Conservation (phyloP, 2,797 vertebrate species). For the Neopelma chrysocephalum region DNA sequence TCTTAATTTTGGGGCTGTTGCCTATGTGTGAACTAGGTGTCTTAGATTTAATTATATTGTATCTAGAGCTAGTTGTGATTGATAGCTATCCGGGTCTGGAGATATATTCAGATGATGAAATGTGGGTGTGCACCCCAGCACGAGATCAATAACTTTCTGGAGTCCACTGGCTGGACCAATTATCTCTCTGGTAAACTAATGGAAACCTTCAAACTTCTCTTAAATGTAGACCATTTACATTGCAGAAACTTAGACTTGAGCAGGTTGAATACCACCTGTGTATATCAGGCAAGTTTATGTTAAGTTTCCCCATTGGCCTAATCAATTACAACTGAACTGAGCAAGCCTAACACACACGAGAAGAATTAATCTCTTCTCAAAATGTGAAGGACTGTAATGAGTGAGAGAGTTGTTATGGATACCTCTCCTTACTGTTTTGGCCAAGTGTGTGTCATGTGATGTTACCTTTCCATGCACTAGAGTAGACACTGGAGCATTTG, state of each 20-base stretch:
- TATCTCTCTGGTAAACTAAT: not conserved
- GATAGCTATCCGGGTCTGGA: not conserved
- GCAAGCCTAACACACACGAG: not conserved
- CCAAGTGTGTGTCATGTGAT: not conserved
- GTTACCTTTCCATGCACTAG: not conserved
- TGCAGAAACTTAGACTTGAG: not conserved
- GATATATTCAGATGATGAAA: not conserved
- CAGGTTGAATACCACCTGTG: not conserved
- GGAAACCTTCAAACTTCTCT: not conserved
- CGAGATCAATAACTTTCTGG: not conserved
- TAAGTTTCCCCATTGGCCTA: not conserved
- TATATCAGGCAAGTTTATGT: not conserved
- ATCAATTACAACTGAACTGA: not conserved
- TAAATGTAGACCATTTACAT: not conserved
- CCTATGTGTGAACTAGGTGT: not conserved
- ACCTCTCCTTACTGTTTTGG: not conserved
- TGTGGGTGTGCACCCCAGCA: not conserved
- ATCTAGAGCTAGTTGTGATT: not conserved
- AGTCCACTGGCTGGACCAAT: not conserved
- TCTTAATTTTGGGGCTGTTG: not conserved
- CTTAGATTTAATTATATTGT: not conserved
- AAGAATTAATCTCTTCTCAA: not conserved
- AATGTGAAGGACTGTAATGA: not conserved
- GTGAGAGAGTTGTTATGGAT: not conserved
- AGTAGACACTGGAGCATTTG: not conserved